Evolutionary conservation across 2,797 vertebrate species (phyloP), one percentile per base, ranked within the genome.

Genomic region (Melopsittacus undulatus): DNA sequence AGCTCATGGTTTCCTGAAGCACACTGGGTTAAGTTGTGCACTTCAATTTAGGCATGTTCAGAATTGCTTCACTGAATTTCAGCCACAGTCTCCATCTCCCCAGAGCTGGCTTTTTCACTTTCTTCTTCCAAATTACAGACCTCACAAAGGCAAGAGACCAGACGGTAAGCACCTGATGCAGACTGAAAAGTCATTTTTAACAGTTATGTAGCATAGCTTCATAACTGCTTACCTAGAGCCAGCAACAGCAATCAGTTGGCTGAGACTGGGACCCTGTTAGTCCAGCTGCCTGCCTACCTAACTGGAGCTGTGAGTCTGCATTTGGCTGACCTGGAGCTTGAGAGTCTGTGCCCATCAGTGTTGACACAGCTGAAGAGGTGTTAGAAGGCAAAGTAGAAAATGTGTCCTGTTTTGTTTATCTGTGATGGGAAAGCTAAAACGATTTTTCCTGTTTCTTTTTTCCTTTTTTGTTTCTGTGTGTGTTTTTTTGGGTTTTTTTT

Each of bases 201-300:
- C n/a, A 56, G 30, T 45, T 72, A 42, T 61, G 36, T 63, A 43
- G 51, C 66, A 81, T 42, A 72, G 42, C 15, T 95, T 82, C 4
- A 0, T 62, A 73, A 27, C 24, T 51, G 49, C 52, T 81, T 75
- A 46, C 49, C 42, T 83, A 49, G 45, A 83, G 18, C 45, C 20
- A 87, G 13, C 29, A 66, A 43, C 8, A 63, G 61, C 77, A 34
- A 6, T 56, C 74, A 79, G 32, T 0, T 83, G 68, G 40, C 61
- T 68, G 75, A 64, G 7, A 15, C 0, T n/a, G 34, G 16, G 26
- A 57, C 23, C 17, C n/a, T 43, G 14, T 29, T 36, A 42, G 12
- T 81, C 54, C 1, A 0, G 24, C 36, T 89, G 61, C 48, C 24
- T 5, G 1, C 24, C 22, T 38, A 34, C 26, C 38, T 1, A 0